Conservation (phyloP, 2,797 vertebrate species). For the Channa striata region DNA sequence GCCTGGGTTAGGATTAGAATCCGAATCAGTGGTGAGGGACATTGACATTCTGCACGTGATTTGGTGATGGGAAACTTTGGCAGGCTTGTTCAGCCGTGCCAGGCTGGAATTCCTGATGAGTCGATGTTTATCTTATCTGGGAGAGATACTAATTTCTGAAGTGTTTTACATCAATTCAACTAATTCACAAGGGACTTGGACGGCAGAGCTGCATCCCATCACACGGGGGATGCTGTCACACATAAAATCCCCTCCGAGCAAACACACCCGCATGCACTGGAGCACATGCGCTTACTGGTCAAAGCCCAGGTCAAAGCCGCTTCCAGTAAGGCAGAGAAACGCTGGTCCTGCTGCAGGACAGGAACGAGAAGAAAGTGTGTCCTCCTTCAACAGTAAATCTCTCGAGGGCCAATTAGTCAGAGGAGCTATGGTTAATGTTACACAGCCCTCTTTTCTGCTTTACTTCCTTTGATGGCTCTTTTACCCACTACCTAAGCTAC, state of each 20-base stretch:
- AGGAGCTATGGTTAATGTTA: constrained; percentile 54
- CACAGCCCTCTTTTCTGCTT: constrained; percentile 45
- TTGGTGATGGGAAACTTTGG: constrained; percentile 68
- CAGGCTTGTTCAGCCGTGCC: constrained; percentile 52
- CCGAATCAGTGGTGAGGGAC: constrained; percentile 63
- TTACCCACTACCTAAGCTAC: constrained; percentile 42
- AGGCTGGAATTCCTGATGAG: constrained; percentile 73
- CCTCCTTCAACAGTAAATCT: constrained; percentile 43
- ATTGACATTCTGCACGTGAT: constrained; percentile 69
- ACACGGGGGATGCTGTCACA: constrained; percentile 37
- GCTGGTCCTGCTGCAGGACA: constrained; percentile 41
- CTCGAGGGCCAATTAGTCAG: constrained; percentile 71
- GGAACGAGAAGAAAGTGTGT: constrained; percentile 50
- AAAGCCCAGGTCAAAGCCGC: constrained; percentile 12
- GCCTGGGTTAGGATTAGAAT: constrained; percentile 63
- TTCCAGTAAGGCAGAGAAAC: constrained; percentile 24
- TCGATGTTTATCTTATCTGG: constrained; percentile 69
- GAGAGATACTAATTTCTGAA: constrained; percentile 65
- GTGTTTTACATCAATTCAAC: constrained; percentile 68
- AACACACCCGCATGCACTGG: constrained; percentile 9
- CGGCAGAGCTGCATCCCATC: constrained; percentile 38
- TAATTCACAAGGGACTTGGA: constrained; percentile 53
- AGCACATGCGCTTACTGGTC: constrained; percentile 28
- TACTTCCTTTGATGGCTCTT: constrained; percentile 57
- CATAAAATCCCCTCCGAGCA: background rate